Evolutionary conservation across 2,797 vertebrate species (phyloP), one percentile per base, ranked within the genome.

Genomic region (Tachyglossus aculeatus): DNA sequence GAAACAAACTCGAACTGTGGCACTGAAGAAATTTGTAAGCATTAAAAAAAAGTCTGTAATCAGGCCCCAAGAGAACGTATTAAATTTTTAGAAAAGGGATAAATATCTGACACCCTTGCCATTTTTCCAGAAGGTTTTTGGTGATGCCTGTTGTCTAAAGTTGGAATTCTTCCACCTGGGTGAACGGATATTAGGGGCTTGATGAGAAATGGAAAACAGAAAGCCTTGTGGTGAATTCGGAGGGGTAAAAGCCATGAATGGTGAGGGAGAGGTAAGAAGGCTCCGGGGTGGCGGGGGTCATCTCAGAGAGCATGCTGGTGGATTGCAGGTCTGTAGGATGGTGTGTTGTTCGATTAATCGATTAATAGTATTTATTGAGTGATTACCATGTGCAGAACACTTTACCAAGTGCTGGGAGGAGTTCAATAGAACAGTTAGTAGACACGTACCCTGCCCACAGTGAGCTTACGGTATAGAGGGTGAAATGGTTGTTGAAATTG

Each of bases 41-140:
- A 86, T 91, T 91, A 90, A 90, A 89, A 88, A n/a, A n/a, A 90
- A 88, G 91, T 92, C 88, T 88, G 72, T 92, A 92, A 91, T 90
- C 88, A 89, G 84, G 66, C 68, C 85, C 84, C 86, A 82, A 78
- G 86, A 90, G 89, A 90, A 88, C 84, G 76, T 80, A 88, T 83
- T 90, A 90, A 79, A 89, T 66, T 82, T 89, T 90, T 88, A 82
- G n/a, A 85, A 89, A 90, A 83, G 69, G 71, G 91, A 92, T 90
- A 90, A 88, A 90, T 91, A 90, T 91, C 91, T 90, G 89, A 90
- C 84, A 52, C 89, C 57, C 71, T 76, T 76, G 43, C 68, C 58
- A 4, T 88, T 88, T 84, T 86, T 77, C 83, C 78, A 51, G 80
- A 88, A 76, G 24, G 85, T 62, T 87, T 82, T 81, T 79, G 84